A percentile compares a stretch with the other conserved stretches of the same genome.
Evolutionary conservation across 2,797 vertebrate genomes (phyloP).

Genomic region (Tokudaia tokunoshimensis): DNA sequence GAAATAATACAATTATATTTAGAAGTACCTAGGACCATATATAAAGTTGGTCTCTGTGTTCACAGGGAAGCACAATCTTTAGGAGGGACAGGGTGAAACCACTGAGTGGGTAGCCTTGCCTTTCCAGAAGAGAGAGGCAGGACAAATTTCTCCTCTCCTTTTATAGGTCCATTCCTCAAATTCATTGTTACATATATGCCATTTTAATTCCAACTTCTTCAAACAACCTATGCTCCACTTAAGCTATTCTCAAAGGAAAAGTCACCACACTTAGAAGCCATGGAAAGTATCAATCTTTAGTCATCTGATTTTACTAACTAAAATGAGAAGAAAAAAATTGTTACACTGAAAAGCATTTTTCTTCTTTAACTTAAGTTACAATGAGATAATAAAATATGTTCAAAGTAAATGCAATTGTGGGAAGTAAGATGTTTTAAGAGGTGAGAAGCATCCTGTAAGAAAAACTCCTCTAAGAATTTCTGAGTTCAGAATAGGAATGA

Average conservation of each 20-base stretch:
- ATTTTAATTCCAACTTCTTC: slow-evolving; percentile 46
- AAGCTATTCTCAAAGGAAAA: slow-evolving; percentile 54
- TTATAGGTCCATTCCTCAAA: neutral
- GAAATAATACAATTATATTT: slow-evolving; percentile 27
- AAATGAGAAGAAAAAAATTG: slow-evolving; percentile 72
- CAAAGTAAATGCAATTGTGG: slow-evolving; percentile 53
- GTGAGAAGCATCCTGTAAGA: slow-evolving; percentile 43
- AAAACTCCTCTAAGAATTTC: slow-evolving; percentile 40
- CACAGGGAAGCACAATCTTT: neutral
- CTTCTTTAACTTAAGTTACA: slow-evolving; percentile 62
- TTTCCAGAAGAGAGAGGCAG: neutral
- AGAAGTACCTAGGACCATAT: slow-evolving; percentile 36
- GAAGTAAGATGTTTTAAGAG: slow-evolving; percentile 47
- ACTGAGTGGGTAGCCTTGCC: neutral
- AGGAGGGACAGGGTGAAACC: neutral
- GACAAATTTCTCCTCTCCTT: neutral
- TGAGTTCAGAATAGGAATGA: slow-evolving; percentile 57
- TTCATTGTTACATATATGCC: slow-evolving; percentile 8
- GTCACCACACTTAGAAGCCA: slow-evolving; percentile 54
- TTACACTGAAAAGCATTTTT: slow-evolving; percentile 70
- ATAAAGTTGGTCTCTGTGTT: neutral
- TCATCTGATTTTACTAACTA: slow-evolving; percentile 74
- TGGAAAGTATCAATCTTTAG: slow-evolving; percentile 41
- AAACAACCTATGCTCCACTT: slow-evolving; percentile 48
- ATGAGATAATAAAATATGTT: slow-evolving; percentile 63